phyloP scores from a whole-genome alignment of 2,113 vertebrate genomes.

The Eclectus roratus region DNA sequence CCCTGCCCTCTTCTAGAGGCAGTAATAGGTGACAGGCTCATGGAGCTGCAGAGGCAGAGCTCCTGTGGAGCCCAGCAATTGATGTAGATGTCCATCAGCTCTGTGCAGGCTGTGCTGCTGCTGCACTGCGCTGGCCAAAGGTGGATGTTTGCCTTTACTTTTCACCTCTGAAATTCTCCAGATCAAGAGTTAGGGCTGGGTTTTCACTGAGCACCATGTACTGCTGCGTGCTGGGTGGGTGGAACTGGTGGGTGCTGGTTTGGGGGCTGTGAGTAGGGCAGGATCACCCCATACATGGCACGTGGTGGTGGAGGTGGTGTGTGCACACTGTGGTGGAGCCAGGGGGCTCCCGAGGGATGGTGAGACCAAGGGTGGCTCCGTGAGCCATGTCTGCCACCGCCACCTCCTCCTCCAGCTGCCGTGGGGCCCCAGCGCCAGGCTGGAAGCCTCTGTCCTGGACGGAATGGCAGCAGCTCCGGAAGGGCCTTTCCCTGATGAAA shows the following conservation, averaged over 20 bases:
- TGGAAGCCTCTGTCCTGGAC: background rate
- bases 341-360: accelerated
- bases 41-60: background rate
- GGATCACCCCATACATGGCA: background rate
- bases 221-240: background rate
- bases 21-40: background rate
- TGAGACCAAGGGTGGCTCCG: background rate
- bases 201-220: background rate
- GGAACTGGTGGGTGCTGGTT: background rate
- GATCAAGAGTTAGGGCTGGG: background rate
- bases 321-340: accelerated
- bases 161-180: background rate
- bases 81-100: background rate
- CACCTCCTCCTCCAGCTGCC: background rate
- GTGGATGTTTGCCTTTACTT: background rate
- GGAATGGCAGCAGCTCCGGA: accelerated
- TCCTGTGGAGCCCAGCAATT: background rate
- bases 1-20: background rate
- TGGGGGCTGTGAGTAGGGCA: background rate
- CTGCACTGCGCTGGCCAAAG: background rate
- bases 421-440: background rate
- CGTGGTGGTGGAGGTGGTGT: accelerated
- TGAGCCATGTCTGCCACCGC: accelerated
- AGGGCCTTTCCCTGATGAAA: background rate
- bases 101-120: background rate